These are phyloP conservation scores for Lepus townsendii DNA, from an alignment of 2,797 vertebrate genomes.

Conservation along the genomic window DNA sequence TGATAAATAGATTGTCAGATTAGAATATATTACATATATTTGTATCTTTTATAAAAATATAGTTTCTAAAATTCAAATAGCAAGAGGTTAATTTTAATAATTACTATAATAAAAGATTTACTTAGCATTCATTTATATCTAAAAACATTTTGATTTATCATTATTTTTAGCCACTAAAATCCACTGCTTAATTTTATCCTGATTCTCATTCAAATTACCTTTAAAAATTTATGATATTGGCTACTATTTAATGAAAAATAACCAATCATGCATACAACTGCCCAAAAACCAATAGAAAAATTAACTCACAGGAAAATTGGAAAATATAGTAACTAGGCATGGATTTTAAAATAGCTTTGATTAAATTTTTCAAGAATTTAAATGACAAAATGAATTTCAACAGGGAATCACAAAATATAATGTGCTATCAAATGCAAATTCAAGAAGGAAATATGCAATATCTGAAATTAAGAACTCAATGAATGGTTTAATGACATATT, in stretches of 20 bases:
- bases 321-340: conserved; percentile 16
- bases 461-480: conserved; percentile 57
- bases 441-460: conserved; percentile 11
- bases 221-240: background rate
- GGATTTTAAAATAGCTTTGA: conserved; percentile 20
- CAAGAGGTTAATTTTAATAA: conserved; percentile 29
- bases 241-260: conserved; percentile 37
- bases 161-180: conserved; percentile 54
- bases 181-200: conserved; percentile 34
- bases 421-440: conserved; percentile 33
- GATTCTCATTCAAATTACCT: conserved; percentile 40
- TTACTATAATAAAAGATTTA: conserved; percentile 23
- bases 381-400: conserved; percentile 16
- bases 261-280: background rate
- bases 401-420: conserved; percentile 45
- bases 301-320: background rate
- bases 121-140: conserved; percentile 34
- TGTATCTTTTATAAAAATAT: conserved; percentile 45
- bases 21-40: conserved; percentile 6
- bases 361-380: conserved; percentile 62
- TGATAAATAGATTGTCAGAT: background rate
- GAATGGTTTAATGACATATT: conserved; percentile 11
- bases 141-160: conserved; percentile 42
- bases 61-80: conserved; percentile 34
- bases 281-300: conserved; percentile 40